Evolutionary conservation across 2,113 vertebrate species (phyloP).

Genomic region (Epinephelus cyanopodus): DNA sequence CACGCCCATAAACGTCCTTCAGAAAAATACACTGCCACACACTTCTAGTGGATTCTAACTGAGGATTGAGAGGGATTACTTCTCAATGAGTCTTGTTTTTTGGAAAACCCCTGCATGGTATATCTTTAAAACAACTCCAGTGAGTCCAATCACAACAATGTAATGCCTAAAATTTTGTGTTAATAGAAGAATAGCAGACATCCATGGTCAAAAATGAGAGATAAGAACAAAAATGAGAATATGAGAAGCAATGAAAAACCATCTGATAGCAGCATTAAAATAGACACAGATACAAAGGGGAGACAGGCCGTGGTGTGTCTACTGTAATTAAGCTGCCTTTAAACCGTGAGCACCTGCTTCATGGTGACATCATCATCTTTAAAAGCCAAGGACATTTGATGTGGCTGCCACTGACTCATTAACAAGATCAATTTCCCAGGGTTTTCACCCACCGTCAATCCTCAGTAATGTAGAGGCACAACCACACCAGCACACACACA

Average conservation of each 20-base stretch:
- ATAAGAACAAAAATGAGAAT: conserved; percentile 15
- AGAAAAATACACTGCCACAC: too few species aligned
- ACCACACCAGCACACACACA: background rate
- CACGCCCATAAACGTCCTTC: too few species aligned
- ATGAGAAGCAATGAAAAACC: background rate
- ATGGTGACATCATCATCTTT: conserved; percentile 62
- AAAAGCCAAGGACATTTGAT: conserved; percentile 49
- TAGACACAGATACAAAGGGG: background rate
- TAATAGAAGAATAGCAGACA: background rate
- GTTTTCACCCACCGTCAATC: conserved; percentile 39
- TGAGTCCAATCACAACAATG: background rate
- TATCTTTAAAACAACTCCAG: background rate
- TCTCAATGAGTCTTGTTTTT: too few species aligned
- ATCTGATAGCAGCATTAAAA: conserved; percentile 5
- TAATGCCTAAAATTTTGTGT: background rate
- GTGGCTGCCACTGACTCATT: conserved; percentile 61
- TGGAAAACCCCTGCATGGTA: too few species aligned
- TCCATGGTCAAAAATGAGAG: background rate
- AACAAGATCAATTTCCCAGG: conserved; percentile 56
- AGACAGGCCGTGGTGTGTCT: background rate
- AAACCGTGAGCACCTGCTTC: conserved; percentile 57
- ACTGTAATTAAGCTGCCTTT: conserved; percentile 38
- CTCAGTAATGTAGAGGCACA: conserved; percentile 25
- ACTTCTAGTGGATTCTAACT: too few species aligned
- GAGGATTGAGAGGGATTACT: too few species aligned